phyloP scores from a whole-genome alignment of 2,113 vertebrate genomes.

The Muntiacus muntjak region DNA sequence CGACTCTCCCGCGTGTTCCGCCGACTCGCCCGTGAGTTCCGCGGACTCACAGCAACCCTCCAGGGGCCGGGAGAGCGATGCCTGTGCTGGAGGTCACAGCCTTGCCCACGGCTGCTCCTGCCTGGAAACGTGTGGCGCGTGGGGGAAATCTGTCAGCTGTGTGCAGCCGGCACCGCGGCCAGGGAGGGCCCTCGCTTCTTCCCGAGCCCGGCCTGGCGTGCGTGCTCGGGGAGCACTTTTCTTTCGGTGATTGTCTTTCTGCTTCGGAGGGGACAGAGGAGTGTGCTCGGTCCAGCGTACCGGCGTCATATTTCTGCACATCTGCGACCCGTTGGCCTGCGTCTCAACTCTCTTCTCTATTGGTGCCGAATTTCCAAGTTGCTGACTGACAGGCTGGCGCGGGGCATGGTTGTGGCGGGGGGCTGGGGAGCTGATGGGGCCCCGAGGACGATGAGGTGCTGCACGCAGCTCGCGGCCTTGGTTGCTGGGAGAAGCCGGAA shows the following conservation, averaged over 20 bases:
- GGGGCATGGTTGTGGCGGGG: neutral
- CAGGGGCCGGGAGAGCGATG: conserved; percentile 53
- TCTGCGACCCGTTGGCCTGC: neutral
- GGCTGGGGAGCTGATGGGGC: neutral
- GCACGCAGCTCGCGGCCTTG: neutral
- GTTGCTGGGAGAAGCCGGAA: neutral
- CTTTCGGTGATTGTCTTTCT: neutral
- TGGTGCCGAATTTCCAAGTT: neutral
- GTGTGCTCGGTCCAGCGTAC: too few relatives aligned
- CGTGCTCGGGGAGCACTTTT: neutral
- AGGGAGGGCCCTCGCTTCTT: neutral
- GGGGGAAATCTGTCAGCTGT: neutral
- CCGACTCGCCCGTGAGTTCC: conserved; percentile 62
- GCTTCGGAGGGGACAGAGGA: neutral
- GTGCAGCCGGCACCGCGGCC: conserved; percentile 38
- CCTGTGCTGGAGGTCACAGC: neutral
- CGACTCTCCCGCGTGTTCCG: conserved; percentile 54
- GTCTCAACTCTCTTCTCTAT: neutral
- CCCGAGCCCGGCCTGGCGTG: neutral
- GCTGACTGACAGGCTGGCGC: neutral
- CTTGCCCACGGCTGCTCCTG: neutral
- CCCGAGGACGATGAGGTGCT: neutral
- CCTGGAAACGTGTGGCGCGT: conserved; percentile 19
- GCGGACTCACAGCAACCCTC: conserved; percentile 24
- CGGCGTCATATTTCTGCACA: neutral